phyloP scores from a whole-genome alignment of 2,888 invertebrate species.

The Megaustenia siamemsis region DNA sequence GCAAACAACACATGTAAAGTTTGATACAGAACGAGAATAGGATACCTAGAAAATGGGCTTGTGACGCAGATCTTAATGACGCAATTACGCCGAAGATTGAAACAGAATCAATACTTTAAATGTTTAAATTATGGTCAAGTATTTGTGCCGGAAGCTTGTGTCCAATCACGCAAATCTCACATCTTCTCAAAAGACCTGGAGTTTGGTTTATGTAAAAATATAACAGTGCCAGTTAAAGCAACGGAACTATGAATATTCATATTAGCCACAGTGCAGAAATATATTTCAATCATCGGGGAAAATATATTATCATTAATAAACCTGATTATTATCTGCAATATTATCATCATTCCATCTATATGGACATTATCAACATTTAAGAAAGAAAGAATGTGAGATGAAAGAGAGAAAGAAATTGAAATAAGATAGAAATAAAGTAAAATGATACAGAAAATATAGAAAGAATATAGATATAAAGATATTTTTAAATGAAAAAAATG shows the following conservation, averaged over 20 bases:
- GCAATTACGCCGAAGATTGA: not conserved
- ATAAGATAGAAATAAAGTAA: not conserved
- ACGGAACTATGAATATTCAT: too few species aligned
- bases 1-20: not conserved
- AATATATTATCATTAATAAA: too few species aligned
- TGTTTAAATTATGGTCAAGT: not conserved
- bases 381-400: too few species aligned
- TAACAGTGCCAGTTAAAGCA: not conserved
- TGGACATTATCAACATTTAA: too few species aligned
- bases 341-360: too few species aligned
- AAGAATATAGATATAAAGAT: not conserved
- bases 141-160: not conserved
- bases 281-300: too few species aligned
- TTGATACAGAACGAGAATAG: not conserved
- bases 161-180: not conserved
- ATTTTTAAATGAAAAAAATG: not conserved
- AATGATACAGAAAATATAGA: not conserved
- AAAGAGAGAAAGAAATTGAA: not conserved
- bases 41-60: not conserved
- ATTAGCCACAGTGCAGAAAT: too few species aligned
- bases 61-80: constrained; percentile 1
- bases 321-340: too few species aligned
- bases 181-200: not conserved
- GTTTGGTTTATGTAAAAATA: not conserved
- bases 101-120: not conserved